Percentiles rank a stretch among this genome's conserved stretches.
phyloP scores from a whole-genome alignment of 2,888 invertebrate genomes.

The Onchidella celtica region DNA sequence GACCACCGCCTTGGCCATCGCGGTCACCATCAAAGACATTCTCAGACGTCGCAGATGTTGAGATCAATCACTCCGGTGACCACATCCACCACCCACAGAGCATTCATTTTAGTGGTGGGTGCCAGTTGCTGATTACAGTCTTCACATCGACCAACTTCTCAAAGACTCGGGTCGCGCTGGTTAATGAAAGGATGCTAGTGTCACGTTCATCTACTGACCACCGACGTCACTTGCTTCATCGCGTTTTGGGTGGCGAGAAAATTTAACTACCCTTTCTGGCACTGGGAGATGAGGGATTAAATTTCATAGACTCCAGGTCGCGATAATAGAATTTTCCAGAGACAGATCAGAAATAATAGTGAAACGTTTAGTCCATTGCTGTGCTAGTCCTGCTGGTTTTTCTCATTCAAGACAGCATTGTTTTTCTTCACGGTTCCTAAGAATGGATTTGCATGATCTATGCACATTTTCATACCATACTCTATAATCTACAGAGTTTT shows the following conservation, averaged over 20 bases:
- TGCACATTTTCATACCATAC: no score
- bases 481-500: no score
- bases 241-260: not conserved
- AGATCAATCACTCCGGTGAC: not conserved
- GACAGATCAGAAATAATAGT: no score
- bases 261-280: no score
- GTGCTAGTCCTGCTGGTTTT: no score
- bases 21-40: not conserved
- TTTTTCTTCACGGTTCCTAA: no score
- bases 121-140: not conserved
- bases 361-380: no score
- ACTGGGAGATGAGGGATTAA: no score
- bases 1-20: not conserved
- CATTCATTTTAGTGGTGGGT: not conserved
- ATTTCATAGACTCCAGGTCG: no score
- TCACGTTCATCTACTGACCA: not conserved
- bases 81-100: not conserved
- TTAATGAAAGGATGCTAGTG: constrained; percentile 4
- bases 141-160: not conserved
- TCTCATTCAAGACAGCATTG: no score
- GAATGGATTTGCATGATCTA: no score
- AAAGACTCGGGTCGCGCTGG: not conserved
- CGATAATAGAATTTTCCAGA: no score
- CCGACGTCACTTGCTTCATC: not conserved
- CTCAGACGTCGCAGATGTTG: not conserved